These are phyloP conservation scores for Eclectus roratus DNA, from an alignment of 2,113 vertebrate genomes.

Conservation along the genomic window DNA sequence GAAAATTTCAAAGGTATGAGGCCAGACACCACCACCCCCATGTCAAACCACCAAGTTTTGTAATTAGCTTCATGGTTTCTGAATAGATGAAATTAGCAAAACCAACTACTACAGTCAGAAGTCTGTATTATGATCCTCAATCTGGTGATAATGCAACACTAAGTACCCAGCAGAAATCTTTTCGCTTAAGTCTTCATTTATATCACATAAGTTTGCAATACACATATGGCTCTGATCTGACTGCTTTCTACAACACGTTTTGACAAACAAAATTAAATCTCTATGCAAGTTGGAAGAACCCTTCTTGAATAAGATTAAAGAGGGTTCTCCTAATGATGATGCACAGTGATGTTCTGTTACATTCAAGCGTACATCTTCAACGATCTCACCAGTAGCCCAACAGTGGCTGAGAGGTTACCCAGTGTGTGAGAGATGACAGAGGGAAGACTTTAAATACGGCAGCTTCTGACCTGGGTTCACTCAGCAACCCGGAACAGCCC, in stretches of 20 bases:
- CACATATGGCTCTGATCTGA: not conserved
- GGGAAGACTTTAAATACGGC: not conserved
- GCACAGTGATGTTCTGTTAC: not conserved
- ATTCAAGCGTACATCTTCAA: accelerated
- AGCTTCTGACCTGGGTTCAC: not conserved
- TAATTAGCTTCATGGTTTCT: not conserved
- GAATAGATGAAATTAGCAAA: not conserved
- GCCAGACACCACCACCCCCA: not conserved
- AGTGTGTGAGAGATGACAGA: not conserved
- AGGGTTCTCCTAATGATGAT: not conserved
- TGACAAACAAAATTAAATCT: not conserved
- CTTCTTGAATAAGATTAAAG: not conserved
- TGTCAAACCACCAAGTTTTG: not conserved
- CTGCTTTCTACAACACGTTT: not conserved
- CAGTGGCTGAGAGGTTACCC: not conserved
- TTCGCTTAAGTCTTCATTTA: not conserved
- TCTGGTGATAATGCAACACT: not conserved
- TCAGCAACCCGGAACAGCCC: not conserved
- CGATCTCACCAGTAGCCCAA: not conserved
- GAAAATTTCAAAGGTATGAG: not conserved
- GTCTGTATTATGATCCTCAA: not conserved
- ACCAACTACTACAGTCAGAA: not conserved
- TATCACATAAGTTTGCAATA: not conserved
- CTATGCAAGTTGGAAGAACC: not conserved
- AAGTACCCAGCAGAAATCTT: not conserved